A percentile compares a stretch with the other conserved stretches of the same genome.
These are phyloP conservation scores for Eudemis profundana DNA, from an alignment of 2,888 invertebrate genomes.

Conservation along the genomic window DNA sequence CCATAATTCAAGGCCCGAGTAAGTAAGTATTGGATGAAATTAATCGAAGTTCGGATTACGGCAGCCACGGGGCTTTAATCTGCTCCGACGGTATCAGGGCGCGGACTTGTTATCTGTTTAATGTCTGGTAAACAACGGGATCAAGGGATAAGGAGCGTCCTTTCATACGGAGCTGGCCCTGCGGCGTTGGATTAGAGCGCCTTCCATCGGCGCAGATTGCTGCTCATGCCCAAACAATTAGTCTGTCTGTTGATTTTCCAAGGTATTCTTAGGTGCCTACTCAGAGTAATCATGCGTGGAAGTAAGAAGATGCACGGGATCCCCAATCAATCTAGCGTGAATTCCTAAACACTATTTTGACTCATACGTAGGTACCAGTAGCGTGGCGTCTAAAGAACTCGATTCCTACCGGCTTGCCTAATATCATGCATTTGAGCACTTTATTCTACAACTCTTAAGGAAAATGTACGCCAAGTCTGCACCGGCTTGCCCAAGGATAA, in stretches of 20 bases:
- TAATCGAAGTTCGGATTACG: slow-evolving; percentile 84
- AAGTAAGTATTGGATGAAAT: slow-evolving; percentile 83
- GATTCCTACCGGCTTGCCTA: too few relatives aligned
- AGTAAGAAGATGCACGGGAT: too few relatives aligned
- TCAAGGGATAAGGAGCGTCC: slow-evolving; percentile 85
- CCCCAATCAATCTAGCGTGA: too few relatives aligned
- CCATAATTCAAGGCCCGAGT: slow-evolving; percentile 63
- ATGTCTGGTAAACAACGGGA: slow-evolving; percentile 86
- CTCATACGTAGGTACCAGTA: too few relatives aligned
- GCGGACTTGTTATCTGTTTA: slow-evolving; percentile 86
- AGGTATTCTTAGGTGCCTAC: background rate
- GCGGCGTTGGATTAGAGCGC: slow-evolving; percentile 78
- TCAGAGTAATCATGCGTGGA: background rate
- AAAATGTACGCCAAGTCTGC: too few relatives aligned
- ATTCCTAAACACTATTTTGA: too few relatives aligned
- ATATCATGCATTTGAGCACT: too few relatives aligned
- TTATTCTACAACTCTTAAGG: too few relatives aligned
- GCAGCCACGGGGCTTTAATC: slow-evolving; percentile 78
- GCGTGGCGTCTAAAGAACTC: too few relatives aligned
- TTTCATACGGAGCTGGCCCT: slow-evolving; percentile 81
- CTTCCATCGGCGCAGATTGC: slow-evolving; percentile 74
- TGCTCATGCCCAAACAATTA: slow-evolving; percentile 65
- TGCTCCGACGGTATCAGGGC: slow-evolving; percentile 81
- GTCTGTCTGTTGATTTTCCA: slow-evolving; percentile 50
- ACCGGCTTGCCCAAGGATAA: too few relatives aligned